Evolutionary conservation across 2,888 invertebrate species (phyloP), one percentile per base, ranked within the genome.

Genomic region (Slavum lentiscoides): DNA sequence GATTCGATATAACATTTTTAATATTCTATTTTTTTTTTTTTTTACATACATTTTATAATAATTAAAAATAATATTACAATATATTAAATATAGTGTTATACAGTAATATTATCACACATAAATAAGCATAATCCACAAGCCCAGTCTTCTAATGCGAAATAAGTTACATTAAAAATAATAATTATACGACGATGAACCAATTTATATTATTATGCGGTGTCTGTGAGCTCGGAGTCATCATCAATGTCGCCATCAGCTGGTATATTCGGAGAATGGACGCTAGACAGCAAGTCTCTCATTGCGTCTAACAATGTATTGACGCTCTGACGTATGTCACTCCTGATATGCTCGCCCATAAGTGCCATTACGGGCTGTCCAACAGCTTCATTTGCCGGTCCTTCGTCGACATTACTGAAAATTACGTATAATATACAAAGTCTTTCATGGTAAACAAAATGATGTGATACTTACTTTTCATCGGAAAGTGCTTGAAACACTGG

Each of bases 261-360:
- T 23, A 84, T 83, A 68, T 84, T 84, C 4, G 84, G 84, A 43
- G 84, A 82, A 55, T 90, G 89, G 82, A 92, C 90, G 85, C 91
- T 91, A 82, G 90, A 90, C 61, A 93, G 86, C 81, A 93, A 88
- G 84, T 92, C 91, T 64, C 92, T 87, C 91, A 93, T 92, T 15
- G 92, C 92, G 84, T 91, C 91, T 83, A 93, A 88, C 82, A 93
- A 87, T 0, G 90, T 89, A 11, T 89, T 91, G 4, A 92, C 89
- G 81, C 92, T 91, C 82, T 90, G 88, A 55, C 91, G 88, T 19
- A 92, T 86, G 84, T 90, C 89, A 72, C 77, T 80, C 17, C 77
- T 64, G 23, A 80, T 80, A 39, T 80, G 77, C 19, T 64, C 77
- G 19, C 70, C 77, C 1, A 77, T 70, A 62, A 53, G 70, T 55